Conservation (phyloP, 2,888 invertebrate genomes). For the Troides aeacus region DNA sequence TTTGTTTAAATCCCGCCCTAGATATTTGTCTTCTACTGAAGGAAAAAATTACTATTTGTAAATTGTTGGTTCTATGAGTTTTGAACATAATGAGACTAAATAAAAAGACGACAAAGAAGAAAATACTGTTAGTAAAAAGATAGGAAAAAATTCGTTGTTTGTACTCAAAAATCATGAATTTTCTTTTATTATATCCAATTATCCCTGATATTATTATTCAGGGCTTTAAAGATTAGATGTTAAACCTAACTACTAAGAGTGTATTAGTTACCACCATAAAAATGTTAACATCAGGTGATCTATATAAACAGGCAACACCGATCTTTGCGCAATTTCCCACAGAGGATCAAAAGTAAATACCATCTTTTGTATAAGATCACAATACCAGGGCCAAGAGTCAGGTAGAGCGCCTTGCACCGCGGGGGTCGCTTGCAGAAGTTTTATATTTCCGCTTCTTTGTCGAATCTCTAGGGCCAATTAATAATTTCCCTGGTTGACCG, state of each 20-base stretch:
- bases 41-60: too few relatives aligned
- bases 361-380: constrained; percentile 69
- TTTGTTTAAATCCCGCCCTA: too few relatives aligned
- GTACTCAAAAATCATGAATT: too few relatives aligned
- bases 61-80: too few relatives aligned
- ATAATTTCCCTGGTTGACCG: constrained; percentile 79
- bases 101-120: too few relatives aligned
- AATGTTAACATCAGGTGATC: constrained; percentile 1
- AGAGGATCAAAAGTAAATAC: constrained; percentile 72
- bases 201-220: too few relatives aligned
- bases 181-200: too few relatives aligned
- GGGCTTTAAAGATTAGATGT: too few relatives aligned
- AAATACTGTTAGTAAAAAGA: too few relatives aligned
- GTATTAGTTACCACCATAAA: not conserved
- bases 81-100: too few relatives aligned
- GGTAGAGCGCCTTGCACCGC: constrained; percentile 73
- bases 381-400: constrained; percentile 78
- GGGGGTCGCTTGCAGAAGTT: constrained; percentile 73
- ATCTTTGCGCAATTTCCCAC: constrained; percentile 76
- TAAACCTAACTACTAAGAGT: not conserved
- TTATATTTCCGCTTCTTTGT: constrained; percentile 81
- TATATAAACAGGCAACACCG: constrained; percentile 42
- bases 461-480: constrained; percentile 69
- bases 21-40: too few relatives aligned
- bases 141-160: too few relatives aligned